phyloP scores from a whole-genome alignment of 2,888 invertebrate species.

The Chironomus tentans region DNA sequence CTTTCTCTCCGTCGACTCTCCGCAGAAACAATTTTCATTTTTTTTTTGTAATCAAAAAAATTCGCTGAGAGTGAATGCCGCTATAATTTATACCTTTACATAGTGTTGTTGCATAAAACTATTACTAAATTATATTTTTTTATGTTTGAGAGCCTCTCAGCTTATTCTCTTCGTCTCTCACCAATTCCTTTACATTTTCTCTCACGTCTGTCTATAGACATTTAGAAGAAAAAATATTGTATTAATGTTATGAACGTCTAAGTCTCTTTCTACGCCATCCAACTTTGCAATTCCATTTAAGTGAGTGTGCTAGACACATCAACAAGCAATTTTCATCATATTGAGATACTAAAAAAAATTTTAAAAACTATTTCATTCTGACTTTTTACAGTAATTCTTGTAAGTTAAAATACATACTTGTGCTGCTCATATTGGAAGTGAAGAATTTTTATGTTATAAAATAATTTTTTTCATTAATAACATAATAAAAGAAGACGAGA shows the following conservation, averaged over 20 bases:
- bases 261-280: not conserved
- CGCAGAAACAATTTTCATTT: no score
- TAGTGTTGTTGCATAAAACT: no score
- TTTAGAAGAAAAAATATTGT: not conserved
- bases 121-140: not conserved
- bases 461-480: not conserved
- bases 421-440: not conserved
- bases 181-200: not conserved
- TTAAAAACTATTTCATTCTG: not conserved
- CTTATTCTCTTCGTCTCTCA: not conserved
- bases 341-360: not conserved
- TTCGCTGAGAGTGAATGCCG: no score
- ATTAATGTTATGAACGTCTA: not conserved
- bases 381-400: not conserved
- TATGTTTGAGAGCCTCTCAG: not conserved
- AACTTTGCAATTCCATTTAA: slow-evolving; percentile 17
- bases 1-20: no score
- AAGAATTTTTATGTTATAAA: not conserved
- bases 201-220: not conserved
- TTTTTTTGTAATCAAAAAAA: no score
- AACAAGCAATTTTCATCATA: slow-evolving; percentile 10
- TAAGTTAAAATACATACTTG: not conserved
- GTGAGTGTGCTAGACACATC: slow-evolving; percentile 21
- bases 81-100: no score
- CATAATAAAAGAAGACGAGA: no score